Base-by-base conservation (phyloP, 1,140 invertebrate species). In the Panagrolaimus sp. region DNA sequence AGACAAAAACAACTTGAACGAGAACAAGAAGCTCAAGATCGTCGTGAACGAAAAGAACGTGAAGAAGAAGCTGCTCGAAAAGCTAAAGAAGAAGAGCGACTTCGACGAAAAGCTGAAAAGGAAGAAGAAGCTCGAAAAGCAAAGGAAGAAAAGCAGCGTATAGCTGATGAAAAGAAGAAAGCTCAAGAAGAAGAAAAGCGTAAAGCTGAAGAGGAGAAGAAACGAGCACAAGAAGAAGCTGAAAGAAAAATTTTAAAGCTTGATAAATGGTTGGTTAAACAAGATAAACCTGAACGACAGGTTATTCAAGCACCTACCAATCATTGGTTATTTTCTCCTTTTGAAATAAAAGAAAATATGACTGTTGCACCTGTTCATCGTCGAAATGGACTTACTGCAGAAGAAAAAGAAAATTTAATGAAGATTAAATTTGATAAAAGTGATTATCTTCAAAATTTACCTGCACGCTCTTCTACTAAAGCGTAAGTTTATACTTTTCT, bases 301-400 rank as follows among this genome's bases (percentile, higher is more conserved):
- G 9, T 57, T 16, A 20, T 57, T 13, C 20, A 20, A 20, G 11
- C 51, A 20, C 51, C 51, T 1, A n/a, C 14, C 8, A 27, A 57
- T 25, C 51, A 57, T 57, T 57, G 51, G 51, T 51, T 78, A n/a
- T 84, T 84, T 73, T 78, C 78, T 72, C 78, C 82, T 63, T 86
- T 90, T 75, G 87, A 91, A 85, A 84, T 92, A 5, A 93, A 92
- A 83, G 87, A 87, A n/a, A 90, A 92, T 82, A 94, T 93, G 91
- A 88, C 88, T 78, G 74, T 94, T 64, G 91, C 92, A 4, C 91
- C 91, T 0, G 73, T 87, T 9, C 78, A 57, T 57, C 85, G 90
- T 72, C 46, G 51, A 20, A 27, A 67, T 16, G 9, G n/a, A 13
- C 44, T 69, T 25, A 27, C 23, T 9, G 48, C 45, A 25, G 63